Conservation (phyloP, 2,888 invertebrate species). For the Alloplasta piceator region DNA sequence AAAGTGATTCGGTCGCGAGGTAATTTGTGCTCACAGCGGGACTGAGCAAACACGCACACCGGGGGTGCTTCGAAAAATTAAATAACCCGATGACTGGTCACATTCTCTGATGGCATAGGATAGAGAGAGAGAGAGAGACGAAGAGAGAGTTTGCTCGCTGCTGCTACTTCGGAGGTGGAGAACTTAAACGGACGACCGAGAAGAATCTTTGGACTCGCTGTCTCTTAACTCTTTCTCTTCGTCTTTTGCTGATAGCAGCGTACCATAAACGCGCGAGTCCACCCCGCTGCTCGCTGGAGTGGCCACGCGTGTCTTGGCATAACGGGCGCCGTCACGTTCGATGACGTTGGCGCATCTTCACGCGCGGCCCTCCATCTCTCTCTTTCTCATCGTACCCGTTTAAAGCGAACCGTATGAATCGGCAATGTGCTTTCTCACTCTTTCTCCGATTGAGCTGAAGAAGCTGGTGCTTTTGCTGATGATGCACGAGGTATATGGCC, state of each 20-base stretch:
- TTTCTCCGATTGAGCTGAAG: conserved; percentile 50
- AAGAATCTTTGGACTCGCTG: conserved; percentile 50
- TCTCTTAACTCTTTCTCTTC: conserved; percentile 32
- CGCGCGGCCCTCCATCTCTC: conserved; percentile 27
- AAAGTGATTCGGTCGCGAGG: conserved; percentile 85
- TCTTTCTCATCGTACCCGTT: conserved; percentile 26
- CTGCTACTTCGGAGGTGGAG: conserved; percentile 23
- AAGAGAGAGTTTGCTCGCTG: conserved; percentile 32
- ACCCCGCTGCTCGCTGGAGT: conserved; percentile 45
- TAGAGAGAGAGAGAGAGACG: conserved; percentile 25
- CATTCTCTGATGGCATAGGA: conserved; percentile 84
- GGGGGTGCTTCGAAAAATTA: conserved; percentile 84
- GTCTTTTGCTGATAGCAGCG: conserved; percentile 39
- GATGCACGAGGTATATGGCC: conserved; percentile 36
- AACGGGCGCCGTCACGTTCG: conserved; percentile 70
- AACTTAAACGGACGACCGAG: conserved; percentile 51
- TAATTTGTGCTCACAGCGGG: conserved; percentile 88
- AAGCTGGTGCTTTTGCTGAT: conserved; percentile 40
- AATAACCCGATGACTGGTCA: conserved; percentile 87
- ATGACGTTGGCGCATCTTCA: conserved; percentile 69
- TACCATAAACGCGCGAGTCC: conserved; percentile 41
- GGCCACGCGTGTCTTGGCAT: conserved; percentile 64
- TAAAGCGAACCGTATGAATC: conserved; percentile 29
- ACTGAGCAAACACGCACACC: conserved; percentile 85
- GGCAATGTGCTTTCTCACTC: conserved; percentile 33